These are phyloP conservation scores for Tinea semifulvella DNA, from an alignment of 2,888 invertebrate genomes.

Conservation along the genomic window DNA sequence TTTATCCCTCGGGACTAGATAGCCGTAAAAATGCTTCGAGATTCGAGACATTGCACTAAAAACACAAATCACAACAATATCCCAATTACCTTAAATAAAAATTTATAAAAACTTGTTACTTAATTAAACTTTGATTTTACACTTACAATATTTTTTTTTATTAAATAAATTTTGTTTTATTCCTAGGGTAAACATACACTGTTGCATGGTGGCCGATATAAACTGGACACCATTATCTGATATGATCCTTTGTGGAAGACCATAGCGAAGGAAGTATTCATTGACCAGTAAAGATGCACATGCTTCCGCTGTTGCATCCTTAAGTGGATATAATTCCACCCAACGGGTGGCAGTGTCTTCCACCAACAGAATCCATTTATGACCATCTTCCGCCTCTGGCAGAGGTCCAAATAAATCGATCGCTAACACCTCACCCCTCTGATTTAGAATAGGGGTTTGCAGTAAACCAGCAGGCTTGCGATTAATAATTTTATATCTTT, in stretches of 20 bases:
- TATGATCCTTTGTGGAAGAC: slow-evolving; percentile 23
- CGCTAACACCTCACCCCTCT: slow-evolving; percentile 24
- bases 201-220: slow-evolving; percentile 25
- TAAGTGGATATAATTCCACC: slow-evolving; percentile 25
- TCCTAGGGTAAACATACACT: slow-evolving; percentile 18
- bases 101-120: no score
- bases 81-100: no score
- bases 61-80: no score
- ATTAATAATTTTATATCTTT: slow-evolving; percentile 27
- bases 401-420: slow-evolving; percentile 26
- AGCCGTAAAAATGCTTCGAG: slow-evolving; percentile 15
- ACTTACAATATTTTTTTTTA: slow-evolving; percentile 23
- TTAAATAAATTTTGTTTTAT: slow-evolving; percentile 21
- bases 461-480: slow-evolving; percentile 27
- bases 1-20: no score
- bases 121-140: slow-evolving; percentile 20
- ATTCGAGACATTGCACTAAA: no score
- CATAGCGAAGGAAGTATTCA: slow-evolving; percentile 27
- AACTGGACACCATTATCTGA: slow-evolving; percentile 29
- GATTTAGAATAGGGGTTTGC: slow-evolving; percentile 22
- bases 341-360: slow-evolving; percentile 23
- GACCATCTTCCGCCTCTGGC: slow-evolving; percentile 18
- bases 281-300: slow-evolving; percentile 23
- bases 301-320: slow-evolving; percentile 20
- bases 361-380: slow-evolving; percentile 24